phyloP scores from a whole-genome alignment of 2,888 invertebrate genomes.

The Drosophila acutilabella region DNA sequence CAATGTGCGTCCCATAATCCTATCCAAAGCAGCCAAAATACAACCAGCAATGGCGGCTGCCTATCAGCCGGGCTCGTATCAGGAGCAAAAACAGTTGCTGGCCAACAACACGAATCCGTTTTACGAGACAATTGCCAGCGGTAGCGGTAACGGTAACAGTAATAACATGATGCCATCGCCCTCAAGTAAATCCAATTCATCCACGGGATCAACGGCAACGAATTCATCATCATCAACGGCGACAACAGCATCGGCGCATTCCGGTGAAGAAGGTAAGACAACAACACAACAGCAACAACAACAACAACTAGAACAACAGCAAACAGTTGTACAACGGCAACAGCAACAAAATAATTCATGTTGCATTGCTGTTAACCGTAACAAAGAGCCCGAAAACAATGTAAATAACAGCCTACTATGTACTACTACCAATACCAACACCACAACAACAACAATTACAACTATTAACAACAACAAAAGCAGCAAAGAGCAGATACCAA shows the following conservation, averaged over 20 bases:
- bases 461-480: constrained; percentile 49
- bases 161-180: constrained; percentile 80
- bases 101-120: constrained; percentile 82
- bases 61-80: constrained; percentile 64
- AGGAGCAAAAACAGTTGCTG: constrained; percentile 75
- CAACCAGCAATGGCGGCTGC: constrained; percentile 14
- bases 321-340: constrained; percentile 20
- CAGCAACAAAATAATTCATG: constrained; percentile 37
- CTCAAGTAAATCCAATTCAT: constrained; percentile 82
- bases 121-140: constrained; percentile 69
- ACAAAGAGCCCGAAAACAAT: constrained; percentile 24
- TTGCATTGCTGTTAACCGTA: constrained; percentile 22
- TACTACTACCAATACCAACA: constrained; percentile 48
- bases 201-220: constrained; percentile 79
- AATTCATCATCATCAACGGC: constrained; percentile 75
- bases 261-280: constrained; percentile 83
- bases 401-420: constrained; percentile 75
- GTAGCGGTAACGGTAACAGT: not conserved
- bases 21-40: constrained; percentile 45
- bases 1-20: constrained; percentile 83
- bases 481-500: constrained; percentile 35
- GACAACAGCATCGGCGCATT: constrained; percentile 65
- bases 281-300: constrained; percentile 22
- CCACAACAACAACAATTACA: constrained; percentile 44
- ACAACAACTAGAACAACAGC: constrained; percentile 20